These are phyloP conservation scores for Leptonema lineaticorne DNA, from an alignment of 1,140 invertebrate species.

Conservation along the genomic window DNA sequence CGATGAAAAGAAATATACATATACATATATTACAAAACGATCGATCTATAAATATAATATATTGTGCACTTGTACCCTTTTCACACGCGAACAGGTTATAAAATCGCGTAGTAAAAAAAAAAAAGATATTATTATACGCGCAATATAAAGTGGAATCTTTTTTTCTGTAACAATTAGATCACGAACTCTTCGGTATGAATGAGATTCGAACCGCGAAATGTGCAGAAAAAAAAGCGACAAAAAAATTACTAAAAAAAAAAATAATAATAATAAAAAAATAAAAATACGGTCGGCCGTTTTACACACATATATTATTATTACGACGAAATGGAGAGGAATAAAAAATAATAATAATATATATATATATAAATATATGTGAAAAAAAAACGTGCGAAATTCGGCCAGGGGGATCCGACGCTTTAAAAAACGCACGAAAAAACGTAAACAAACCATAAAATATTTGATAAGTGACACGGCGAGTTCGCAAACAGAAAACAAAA, in stretches of 20 bases:
- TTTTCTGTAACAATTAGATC: constrained; percentile 25
- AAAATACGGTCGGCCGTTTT: too few species aligned
- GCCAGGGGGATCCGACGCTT: constrained; percentile 12
- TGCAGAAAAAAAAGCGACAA: not conserved
- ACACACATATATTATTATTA: too few species aligned
- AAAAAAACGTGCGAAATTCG: constrained; percentile 26
- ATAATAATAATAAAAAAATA: too few species aligned
- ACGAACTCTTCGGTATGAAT: constrained; percentile 13
- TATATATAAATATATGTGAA: too few species aligned
- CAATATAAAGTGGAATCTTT: not conserved
- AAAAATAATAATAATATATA: too few species aligned
- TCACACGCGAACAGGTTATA: too few species aligned
- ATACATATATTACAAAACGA: too few species aligned
- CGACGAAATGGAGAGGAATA: too few species aligned
- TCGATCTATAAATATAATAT: too few species aligned
- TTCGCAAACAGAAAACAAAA: not conserved
- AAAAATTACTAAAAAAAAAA: not conserved
- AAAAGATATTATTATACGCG: not conserved
- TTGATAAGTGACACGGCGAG: constrained; percentile 26
- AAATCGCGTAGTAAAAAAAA: too few species aligned
- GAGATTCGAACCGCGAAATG: not conserved
- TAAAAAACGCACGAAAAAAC: constrained; percentile 23
- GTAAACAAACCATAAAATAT: constrained; percentile 33
- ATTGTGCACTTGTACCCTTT: too few species aligned
- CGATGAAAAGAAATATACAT: too few species aligned